Percentiles rank a stretch among this genome's conserved stretches.
phyloP scores from a whole-genome alignment of 2,888 invertebrate species.

The Cremastinae sp. region DNA sequence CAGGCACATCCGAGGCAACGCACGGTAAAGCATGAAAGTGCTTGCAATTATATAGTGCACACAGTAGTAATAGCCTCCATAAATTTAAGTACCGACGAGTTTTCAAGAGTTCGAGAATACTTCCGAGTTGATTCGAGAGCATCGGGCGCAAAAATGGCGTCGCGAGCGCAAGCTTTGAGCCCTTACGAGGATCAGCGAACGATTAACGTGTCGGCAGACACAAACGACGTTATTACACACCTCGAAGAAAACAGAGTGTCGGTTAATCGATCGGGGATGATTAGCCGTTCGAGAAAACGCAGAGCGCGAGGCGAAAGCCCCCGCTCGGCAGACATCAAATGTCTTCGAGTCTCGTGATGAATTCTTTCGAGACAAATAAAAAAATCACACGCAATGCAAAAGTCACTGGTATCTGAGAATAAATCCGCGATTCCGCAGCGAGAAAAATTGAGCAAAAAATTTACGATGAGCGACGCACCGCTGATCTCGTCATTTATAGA shows the following conservation, averaged over 20 bases:
- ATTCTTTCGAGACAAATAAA: slow-evolving; percentile 21
- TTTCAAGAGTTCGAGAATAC: no score
- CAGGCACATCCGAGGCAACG: neutral
- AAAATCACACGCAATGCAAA: slow-evolving; percentile 38
- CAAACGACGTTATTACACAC: slow-evolving; percentile 19
- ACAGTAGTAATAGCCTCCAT: neutral
- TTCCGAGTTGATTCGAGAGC: no score
- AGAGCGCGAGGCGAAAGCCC: slow-evolving; percentile 4
- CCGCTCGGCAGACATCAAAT: slow-evolving; percentile 29
- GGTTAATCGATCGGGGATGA: slow-evolving; percentile 45
- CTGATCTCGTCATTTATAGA: no score
- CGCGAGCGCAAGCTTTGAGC: no score
- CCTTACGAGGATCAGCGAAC: neutral
- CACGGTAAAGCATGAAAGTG: neutral
- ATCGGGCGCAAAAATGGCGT: no score
- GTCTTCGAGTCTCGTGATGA: neutral
- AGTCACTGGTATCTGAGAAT: no score
- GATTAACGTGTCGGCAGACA: slow-evolving; percentile 4
- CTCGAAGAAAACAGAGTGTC: slow-evolving; percentile 30
- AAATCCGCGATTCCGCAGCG: no score
- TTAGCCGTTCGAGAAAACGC: slow-evolving; percentile 12
- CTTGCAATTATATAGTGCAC: no score
- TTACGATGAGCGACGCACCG: no score
- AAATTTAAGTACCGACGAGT: slow-evolving; percentile 13
- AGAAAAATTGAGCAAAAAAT: no score